Evolutionary conservation across 2,797 vertebrate genomes (phyloP), one percentile per base, ranked within the genome.

Genomic region (Takifugu rubripes): DNA sequence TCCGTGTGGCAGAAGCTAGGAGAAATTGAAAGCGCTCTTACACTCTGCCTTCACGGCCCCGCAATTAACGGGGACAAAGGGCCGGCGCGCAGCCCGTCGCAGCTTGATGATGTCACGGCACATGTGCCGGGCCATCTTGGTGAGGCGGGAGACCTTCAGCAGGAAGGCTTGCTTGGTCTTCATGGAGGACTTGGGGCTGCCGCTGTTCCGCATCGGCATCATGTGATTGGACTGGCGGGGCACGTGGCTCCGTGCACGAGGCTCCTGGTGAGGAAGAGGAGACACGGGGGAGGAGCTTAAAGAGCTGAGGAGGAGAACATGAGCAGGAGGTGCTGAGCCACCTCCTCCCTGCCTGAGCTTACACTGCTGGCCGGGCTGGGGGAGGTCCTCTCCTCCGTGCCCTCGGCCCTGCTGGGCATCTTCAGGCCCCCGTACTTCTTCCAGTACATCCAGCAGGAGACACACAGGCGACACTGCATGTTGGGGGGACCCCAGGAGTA

Each of bases 11-110:
- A 85, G 91, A 91, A 93, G 91, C 94, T 95, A 97, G 91, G 96
- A 97, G 93, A 93, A 95, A 96, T 95, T 95, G 94, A 96, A 97
- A 94, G 96, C 92, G 93, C 93, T 96, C 96, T 98, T 97, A 98
- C 96, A 98, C 95, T 98, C 95, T 94, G 96, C 96, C 94, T 96
- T 97, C 94, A 98, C 93, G 93, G 96, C 95, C 90, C 95, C 96
- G 21, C 46, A 96, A 94, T 98, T 97, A 96, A 98, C 97, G 92
- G 96, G 95, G 89, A 96, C 92, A 96, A 97, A 98, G 78, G 96
- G 96, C 79, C 94, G 93, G 92, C 96, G 94, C 25, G 95, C 96
- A 54, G 96, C 95, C 68, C 94, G 95, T 89, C 94, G 95, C 93
- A 97, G 93, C 89, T 91, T 93, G 84, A 98, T 94, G 88, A 96